These are phyloP conservation scores for Macrobrachium rosenbergii DNA, from an alignment of 1,140 invertebrate species.

Conservation along the genomic window DNA sequence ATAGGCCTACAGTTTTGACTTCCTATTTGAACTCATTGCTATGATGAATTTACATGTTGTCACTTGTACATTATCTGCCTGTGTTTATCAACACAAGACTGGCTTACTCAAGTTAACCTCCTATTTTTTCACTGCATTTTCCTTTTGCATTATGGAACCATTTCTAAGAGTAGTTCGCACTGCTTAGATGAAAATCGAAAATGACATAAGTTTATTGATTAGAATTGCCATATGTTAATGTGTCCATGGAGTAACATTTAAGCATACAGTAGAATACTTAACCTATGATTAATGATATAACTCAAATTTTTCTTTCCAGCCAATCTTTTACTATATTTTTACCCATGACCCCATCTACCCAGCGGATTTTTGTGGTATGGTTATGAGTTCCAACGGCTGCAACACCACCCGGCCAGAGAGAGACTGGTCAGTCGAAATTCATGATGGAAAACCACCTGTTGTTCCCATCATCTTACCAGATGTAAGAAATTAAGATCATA, in stretches of 20 bases:
- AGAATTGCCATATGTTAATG: background rate
- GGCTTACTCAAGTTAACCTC: too few species aligned
- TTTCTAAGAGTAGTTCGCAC: too few species aligned
- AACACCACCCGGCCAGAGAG: constrained; percentile 9
- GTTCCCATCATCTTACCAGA: constrained; percentile 6
- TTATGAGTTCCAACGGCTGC: constrained; percentile 18
- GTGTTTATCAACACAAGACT: too few species aligned
- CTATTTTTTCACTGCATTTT: too few species aligned
- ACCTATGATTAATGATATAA: background rate
- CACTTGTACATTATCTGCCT: too few species aligned
- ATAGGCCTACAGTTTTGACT: too few species aligned
- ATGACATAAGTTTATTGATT: too few species aligned
- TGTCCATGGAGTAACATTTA: too few species aligned
- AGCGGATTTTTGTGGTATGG: constrained; percentile 21
- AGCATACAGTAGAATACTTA: background rate
- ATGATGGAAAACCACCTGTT: constrained; percentile 26
- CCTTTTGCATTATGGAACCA: too few species aligned
- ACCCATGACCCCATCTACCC: background rate
- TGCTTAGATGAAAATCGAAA: too few species aligned
- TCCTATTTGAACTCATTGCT: too few species aligned
- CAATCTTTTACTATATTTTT: constrained; percentile 14
- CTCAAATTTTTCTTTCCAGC: background rate
- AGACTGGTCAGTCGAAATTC: constrained; percentile 21
- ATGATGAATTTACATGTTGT: too few species aligned
- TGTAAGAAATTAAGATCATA: background rate